Base-by-base conservation (phyloP, 2,113 vertebrate species). In the Panurus biarmicus region DNA sequence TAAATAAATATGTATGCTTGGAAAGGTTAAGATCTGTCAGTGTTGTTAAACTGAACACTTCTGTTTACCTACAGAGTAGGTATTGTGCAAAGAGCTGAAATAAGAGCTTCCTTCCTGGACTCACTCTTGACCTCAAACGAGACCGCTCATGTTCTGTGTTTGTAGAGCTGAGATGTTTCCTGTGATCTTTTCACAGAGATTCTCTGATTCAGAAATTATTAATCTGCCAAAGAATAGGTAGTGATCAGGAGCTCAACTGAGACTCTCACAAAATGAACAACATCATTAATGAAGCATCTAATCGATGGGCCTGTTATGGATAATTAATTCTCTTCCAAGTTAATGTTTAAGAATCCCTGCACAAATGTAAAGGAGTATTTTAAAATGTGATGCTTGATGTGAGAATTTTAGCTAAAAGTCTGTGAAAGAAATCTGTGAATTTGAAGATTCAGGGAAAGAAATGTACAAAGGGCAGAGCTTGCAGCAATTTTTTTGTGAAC, bases 21-120 rank as follows among this genome's bases (percentile, higher is more conserved):
- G 87, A 91, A 94, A 95, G 94, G 82, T 88, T 90, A 56, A 85
- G 91, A 89, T 95, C 85, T 79, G 54, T 88, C 90, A 15, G 15
- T n/a, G 40, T 67, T 85, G 36, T 58, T 94, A 82, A 92, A 96
- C 81, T 89, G 84, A 90, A 86, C 74, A 62, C 57, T 89, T 82
- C 82, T 95, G 88, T 97, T 82, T 94, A 81, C 87, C 91, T 94
- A 95, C 97, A 97, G 93, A 96, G 93, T 38, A 12, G 65, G 75
- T 89, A 96, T 94, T 97, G 97, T 97, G 83, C 76, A 77, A 89
- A 76, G 70, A 21, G 21, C 74, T 95, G 95, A 90, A 96, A 96
- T 28, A 36, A 50, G 70, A 89, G 64, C 93, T 92, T 79, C 47
- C 58, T n/a, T 57, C 78, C 82, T 67, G 51, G 80, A 72, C 73